A percentile compares a stretch with the other conserved stretches of the same genome.
Conservation (phyloP, 2,797 vertebrate species). For the Gobionotothen gibberifrons region DNA sequence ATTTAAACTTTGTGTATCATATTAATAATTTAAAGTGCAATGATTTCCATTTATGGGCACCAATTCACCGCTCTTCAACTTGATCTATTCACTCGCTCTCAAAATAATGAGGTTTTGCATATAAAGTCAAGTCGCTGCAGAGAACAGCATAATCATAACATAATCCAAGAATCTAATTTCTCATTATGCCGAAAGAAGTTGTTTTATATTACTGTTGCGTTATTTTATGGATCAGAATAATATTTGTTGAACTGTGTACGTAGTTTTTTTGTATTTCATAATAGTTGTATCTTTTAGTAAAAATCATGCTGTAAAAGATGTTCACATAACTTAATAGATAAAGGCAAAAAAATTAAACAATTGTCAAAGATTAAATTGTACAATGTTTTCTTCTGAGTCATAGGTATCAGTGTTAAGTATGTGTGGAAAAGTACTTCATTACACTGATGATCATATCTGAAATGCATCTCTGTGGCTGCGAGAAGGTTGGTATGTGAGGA, state of each 20-base stretch:
- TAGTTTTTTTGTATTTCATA: neutral
- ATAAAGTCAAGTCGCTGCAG: neutral
- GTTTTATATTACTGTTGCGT: neutral
- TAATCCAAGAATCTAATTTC: neutral
- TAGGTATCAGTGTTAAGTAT: neutral
- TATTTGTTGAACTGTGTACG: neutral
- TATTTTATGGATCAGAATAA: neutral
- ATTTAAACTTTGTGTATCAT: neutral
- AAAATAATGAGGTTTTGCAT: neutral
- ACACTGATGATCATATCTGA: neutral
- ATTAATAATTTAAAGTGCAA: neutral
- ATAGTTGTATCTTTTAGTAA: neutral
- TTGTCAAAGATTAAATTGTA: neutral
- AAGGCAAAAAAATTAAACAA: too few species aligned
- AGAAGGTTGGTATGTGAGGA: constrained; percentile 18
- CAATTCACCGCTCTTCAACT: constrained; percentile 1
- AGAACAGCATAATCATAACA: neutral
- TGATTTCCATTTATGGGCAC: neutral
- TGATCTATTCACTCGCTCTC: constrained; percentile 16
- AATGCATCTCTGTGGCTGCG: constrained; percentile 23
- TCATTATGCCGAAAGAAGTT: too few species aligned
- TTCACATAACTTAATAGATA: neutral
- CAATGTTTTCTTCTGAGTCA: neutral
- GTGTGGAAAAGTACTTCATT: constrained; percentile 11
- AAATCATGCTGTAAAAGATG: neutral